These are phyloP conservation scores for Pteropus alecto DNA, from an alignment of 2,113 vertebrate species.

Conservation along the genomic window DNA sequence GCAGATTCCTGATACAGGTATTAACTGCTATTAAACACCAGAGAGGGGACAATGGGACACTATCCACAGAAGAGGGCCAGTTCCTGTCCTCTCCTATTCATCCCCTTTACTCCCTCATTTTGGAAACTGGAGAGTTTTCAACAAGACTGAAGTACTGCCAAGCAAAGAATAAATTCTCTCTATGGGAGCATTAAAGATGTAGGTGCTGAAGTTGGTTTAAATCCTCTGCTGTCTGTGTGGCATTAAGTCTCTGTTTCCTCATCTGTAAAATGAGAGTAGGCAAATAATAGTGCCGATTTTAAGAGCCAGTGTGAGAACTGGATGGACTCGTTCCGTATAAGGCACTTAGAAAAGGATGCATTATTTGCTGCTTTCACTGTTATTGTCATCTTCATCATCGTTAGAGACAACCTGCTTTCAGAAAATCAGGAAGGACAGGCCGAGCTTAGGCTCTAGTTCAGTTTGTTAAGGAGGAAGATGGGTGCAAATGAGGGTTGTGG, in stretches of 20 bases:
- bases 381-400: accelerated
- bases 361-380: neutral
- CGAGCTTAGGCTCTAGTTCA: neutral
- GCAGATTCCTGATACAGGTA: neutral
- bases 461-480: neutral
- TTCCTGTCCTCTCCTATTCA: neutral
- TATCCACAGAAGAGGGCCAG: neutral
- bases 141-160: neutral
- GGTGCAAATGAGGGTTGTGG: neutral
- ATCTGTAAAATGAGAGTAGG: neutral
- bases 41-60: neutral
- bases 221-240: neutral
- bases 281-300: accelerated
- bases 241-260: neutral
- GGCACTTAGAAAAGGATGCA: neutral
- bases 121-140: neutral
- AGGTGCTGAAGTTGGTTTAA: neutral
- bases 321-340: accelerated
- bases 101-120: neutral
- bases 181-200: accelerated
- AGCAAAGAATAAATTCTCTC: neutral
- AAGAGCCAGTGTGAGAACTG: neutral
- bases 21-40: neutral
- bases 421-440: neutral
- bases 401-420: neutral